Conservation (phyloP, 1,140 invertebrate genomes). For the Sesamia nonagrioides region DNA sequence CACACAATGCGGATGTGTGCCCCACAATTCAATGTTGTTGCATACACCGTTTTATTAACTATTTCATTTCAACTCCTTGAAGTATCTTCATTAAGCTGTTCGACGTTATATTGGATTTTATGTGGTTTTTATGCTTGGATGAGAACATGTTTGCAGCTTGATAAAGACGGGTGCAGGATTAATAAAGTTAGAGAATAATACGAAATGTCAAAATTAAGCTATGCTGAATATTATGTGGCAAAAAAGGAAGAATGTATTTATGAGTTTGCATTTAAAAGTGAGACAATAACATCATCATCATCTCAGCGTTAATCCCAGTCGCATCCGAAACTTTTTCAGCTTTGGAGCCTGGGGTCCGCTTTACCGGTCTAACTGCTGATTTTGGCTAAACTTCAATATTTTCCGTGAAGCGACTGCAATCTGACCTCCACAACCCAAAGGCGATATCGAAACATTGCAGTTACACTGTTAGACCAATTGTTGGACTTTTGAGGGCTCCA, state of each 20-base stretch:
- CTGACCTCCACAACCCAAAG: too few species aligned
- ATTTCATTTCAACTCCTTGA: constrained; percentile 44
- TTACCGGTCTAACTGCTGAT: too few species aligned
- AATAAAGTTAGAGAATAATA: constrained; percentile 2
- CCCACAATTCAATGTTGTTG: constrained; percentile 50
- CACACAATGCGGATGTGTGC: constrained; percentile 41
- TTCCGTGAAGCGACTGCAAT: too few species aligned
- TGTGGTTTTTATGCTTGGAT: constrained; percentile 26
- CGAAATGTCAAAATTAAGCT: background rate
- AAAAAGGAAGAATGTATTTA: background rate
- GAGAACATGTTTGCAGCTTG: background rate
- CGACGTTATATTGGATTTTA: constrained; percentile 20
- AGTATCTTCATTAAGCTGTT: constrained; percentile 45
- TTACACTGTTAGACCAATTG: too few species aligned
- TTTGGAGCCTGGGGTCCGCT: too few species aligned
- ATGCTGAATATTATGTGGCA: background rate
- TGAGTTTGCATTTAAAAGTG: background rate
- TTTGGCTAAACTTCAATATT: too few species aligned
- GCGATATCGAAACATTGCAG: too few species aligned
- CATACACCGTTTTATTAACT: constrained; percentile 50
- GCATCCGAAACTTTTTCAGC: too few species aligned
- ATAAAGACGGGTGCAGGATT: background rate
- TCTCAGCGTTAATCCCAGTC: too few species aligned
- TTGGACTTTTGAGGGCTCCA: too few species aligned
- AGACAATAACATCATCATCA: too few species aligned